Evolutionary conservation across 2,113 vertebrate genomes (phyloP), one percentile per base, ranked within the genome.

Genomic region (Syngnathus floridae): DNA sequence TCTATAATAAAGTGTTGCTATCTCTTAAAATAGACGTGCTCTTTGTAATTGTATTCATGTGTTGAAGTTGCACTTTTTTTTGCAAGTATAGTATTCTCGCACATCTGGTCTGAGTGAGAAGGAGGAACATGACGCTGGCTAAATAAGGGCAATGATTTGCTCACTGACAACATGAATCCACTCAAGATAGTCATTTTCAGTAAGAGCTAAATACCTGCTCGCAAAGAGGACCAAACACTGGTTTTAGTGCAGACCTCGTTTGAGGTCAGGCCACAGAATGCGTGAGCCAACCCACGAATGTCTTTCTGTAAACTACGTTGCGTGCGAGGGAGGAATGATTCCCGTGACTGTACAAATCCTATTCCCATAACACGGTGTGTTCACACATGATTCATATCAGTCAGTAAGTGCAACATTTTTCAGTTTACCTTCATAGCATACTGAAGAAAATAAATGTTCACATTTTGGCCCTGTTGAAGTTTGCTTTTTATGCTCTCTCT

Each of bases 301-400:
- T 85, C 71, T 59, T 72, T 59, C 62, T 74, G 65, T 7, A 73
- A 69, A 57, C 58, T 41, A 40, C 19, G 38, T 85, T 65, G 79
- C 80, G 79, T 81, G 86, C 74, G 81, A 86, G 1, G 37, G 58
- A 52, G 59, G 66, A 73, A 76, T 82, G 79, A 74, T 74, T 65
- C 61, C 55, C 22, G 63, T 81, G 60, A 72, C 70, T 36, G 58
- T 55, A 56, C 61, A 66, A 78, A 67, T 67, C 62, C 45, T 49
- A 74, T 86, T 84, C 81, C 79, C 62, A 72, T 66, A 81, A 87
- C 78, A 72, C 65, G 40, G 16, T 48, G 45, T 5, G 11, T 70
- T 54, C 36, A 64, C 73, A 67, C 65, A 54, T 1, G 19, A 79
- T 69, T 31, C 38, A 5, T 26, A 45, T 63, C 3, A 72, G 65